Conservation (phyloP, 2,888 invertebrate genomes). For the Sinohyriopsis cumingii region DNA sequence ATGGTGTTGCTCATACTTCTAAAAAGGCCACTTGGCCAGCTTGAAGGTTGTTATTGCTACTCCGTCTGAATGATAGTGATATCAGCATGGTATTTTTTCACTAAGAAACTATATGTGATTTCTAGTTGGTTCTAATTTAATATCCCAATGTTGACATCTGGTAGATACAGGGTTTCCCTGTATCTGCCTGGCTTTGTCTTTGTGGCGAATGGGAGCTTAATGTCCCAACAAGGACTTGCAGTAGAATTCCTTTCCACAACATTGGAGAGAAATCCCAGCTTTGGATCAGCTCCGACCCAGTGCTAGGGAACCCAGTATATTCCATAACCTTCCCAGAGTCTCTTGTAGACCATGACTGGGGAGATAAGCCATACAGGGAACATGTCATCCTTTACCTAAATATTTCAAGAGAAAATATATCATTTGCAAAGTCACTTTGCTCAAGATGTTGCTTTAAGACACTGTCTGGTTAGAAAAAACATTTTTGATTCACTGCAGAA, state of each 20-base stretch:
- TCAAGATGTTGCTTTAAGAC: too few species aligned
- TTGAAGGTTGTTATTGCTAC: too few species aligned
- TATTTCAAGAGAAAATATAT: too few species aligned
- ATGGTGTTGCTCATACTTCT: too few species aligned
- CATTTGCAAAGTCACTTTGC: too few species aligned
- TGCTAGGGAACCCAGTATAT: slow-evolving; percentile 51
- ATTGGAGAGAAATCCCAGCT: slow-evolving; percentile 51
- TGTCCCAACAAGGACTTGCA: slow-evolving; percentile 41
- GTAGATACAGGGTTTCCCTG: slow-evolving; percentile 13
- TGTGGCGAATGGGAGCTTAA: slow-evolving; percentile 48
- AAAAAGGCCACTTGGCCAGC: too few species aligned
- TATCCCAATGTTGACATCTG: slow-evolving; percentile 27
- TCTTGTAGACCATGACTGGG: slow-evolving; percentile 49
- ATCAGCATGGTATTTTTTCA: too few species aligned
- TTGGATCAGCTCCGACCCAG: slow-evolving; percentile 26
- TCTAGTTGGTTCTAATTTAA: neutral
- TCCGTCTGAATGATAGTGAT: too few species aligned
- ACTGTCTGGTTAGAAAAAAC: too few species aligned
- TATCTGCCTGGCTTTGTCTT: slow-evolving; percentile 16
- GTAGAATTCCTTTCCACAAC: slow-evolving; percentile 60
- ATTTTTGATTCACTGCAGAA: too few species aligned
- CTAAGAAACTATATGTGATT: too few species aligned
- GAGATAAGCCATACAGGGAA: slow-evolving; percentile 62
- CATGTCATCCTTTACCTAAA: slow-evolving; percentile 11
- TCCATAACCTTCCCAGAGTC: slow-evolving; percentile 50